These are phyloP conservation scores for Steatocranus sp. DNA, from an alignment of 2,797 vertebrate species.

Conservation along the genomic window DNA sequence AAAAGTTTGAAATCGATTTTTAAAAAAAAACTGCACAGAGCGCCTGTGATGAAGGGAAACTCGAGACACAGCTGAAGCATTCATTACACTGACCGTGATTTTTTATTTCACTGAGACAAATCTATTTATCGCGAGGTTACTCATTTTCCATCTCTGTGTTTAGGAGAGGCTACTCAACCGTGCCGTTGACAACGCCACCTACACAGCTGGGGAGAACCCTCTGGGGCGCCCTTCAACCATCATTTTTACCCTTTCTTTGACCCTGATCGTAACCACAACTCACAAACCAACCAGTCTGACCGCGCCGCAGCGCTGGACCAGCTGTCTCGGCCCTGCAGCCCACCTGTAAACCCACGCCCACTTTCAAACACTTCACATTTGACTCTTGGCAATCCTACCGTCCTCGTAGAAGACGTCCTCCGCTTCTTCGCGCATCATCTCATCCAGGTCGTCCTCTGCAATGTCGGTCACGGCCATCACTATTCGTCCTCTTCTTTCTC, in stretches of 20 bases:
- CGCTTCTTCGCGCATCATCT: conserved; percentile 72
- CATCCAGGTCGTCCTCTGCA: conserved; percentile 68
- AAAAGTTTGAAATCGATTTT: conserved; percentile 48
- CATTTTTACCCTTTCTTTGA: neutral
- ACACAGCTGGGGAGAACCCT: conserved; percentile 26
- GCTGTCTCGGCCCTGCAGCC: neutral
- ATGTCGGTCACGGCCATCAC: conserved; percentile 67
- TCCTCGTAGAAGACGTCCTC: conserved; percentile 75
- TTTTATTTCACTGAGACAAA: neutral
- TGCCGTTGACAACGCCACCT: conserved; percentile 15
- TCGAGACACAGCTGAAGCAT: neutral
- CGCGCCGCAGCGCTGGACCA: neutral
- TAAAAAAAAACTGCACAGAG: neutral
- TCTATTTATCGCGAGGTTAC: neutral
- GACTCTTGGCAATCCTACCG: conserved; percentile 62
- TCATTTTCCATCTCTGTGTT: neutral
- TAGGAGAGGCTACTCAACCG: neutral
- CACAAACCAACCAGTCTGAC: conserved; percentile 4
- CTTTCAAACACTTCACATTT: neutral
- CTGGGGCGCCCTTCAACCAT: neutral
- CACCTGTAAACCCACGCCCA: conserved; percentile 17
- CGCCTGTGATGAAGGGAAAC: neutral
- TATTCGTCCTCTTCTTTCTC: conserved; percentile 22
- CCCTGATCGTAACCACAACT: conserved; percentile 8
- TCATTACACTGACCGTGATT: neutral